Percentiles rank a stretch among this genome's conserved stretches.
These are phyloP conservation scores for Crenichthys baileyi DNA, from an alignment of 2,797 vertebrate species.

Conservation along the genomic window DNA sequence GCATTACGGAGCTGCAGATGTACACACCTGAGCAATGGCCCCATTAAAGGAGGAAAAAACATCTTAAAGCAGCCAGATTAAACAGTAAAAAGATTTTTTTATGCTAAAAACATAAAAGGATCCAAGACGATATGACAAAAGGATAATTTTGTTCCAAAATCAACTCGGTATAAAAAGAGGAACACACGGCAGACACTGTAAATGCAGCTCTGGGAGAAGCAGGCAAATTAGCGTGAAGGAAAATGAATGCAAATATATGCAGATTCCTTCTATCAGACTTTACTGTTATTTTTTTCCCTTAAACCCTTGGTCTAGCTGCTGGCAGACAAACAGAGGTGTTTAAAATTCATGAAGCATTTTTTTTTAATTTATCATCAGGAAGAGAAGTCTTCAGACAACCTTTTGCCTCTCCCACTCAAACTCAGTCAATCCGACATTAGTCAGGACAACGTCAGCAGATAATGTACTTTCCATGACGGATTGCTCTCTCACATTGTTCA, in stretches of 20 bases:
- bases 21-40: not conserved
- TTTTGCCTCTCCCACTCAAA: slow-evolving; percentile 64
- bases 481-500: slow-evolving; percentile 63
- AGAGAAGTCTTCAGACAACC: slow-evolving; percentile 77
- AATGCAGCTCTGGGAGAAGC: slow-evolving; percentile 67
- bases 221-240: slow-evolving; percentile 78
- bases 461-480: slow-evolving; percentile 70
- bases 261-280: slow-evolving; percentile 78
- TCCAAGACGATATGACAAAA: slow-evolving; percentile 54
- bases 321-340: slow-evolving; percentile 80
- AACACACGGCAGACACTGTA: slow-evolving; percentile 54
- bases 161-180: slow-evolving; percentile 30
- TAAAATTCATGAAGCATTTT: slow-evolving; percentile 82
- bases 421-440: slow-evolving; percentile 68
- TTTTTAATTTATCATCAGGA: slow-evolving; percentile 77
- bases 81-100: slow-evolving; percentile 38
- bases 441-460: slow-evolving; percentile 69
- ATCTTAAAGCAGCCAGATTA: slow-evolving; percentile 39
- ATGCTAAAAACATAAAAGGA: slow-evolving; percentile 63
- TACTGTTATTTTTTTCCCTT: slow-evolving; percentile 52
- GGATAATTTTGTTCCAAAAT: slow-evolving; percentile 57
- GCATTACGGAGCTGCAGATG: not conserved
- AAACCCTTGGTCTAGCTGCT: slow-evolving; percentile 80
- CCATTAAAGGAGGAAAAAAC: slow-evolving; percentile 11
- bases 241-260: slow-evolving; percentile 86